Evolutionary conservation across 92 coral and sea anemone genomes (phyloP), one percentile per base, ranked within the genome.

Genomic region (Epizoanthus illoricatus): DNA sequence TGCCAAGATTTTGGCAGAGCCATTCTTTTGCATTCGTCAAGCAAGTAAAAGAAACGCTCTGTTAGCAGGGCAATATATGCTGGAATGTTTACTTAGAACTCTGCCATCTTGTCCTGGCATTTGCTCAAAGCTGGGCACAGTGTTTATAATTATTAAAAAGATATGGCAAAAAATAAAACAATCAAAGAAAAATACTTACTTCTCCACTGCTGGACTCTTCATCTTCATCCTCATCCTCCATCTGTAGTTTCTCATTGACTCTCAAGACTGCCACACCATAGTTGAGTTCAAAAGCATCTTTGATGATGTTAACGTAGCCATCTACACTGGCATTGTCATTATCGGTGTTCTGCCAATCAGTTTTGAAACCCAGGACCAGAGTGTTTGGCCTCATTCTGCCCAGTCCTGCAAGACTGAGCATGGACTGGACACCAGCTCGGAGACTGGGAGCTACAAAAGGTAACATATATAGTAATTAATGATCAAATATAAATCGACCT

Each of bases 341-440:
- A 6, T 76, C 73, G 18, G 66, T 94, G 15, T 8, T 58, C 60
- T 84, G 81, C 98, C 99, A 96, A 84, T 93, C 88, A 21, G 85
- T 92, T 76, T 93, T 96, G 75, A 90, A 96, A 52, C 98, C 99
- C 65, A 93, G 88, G n/a, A 94, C 90, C 10, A 96, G 87, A 0
- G 99, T 93, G 94, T 93, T 96, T 80, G 99, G 99, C 49, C 86
- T 92, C 89, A 96, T 87, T 84, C 90, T 96, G 9, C 99, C 99
- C 81, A 96, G 92, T 4, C 99, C 99, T 16, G 94, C 82, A 1
- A 94, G 88, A 80, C 94, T 88, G 57, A 96, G 81, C 94, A 96
- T 92, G 72, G 90, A 84, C 84, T 89, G 95, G 64, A 91, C 99
- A 21, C 99, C 99, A 55, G 90, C 74, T 16, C 99, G 98, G 55